Evolutionary conservation across 1,140 invertebrate genomes (phyloP), one percentile per base, ranked within the genome.

Genomic region (Ptiloglossa arizonensis): DNA sequence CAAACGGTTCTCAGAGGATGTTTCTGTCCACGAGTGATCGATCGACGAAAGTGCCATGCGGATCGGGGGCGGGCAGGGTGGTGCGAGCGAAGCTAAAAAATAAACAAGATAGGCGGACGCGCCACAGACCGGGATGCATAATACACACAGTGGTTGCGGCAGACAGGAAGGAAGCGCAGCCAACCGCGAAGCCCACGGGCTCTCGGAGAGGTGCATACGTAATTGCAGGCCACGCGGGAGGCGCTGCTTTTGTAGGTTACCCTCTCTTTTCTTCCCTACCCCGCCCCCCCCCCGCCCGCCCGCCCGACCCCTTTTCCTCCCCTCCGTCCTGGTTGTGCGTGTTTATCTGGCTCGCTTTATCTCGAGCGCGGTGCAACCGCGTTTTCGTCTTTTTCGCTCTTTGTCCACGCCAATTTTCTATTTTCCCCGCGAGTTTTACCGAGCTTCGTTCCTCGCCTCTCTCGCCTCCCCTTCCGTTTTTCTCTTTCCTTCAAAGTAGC

Each of bases 141-240:
- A 81, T 79, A 72, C 70, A 66, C 75, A 77, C 80, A 80, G 85
- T 87, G 87, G 88, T 89, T 89, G 86, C 86, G 77, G 86, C 84
- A 90, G 90, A 91, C 91, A 91, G 91, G 91, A 92, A 92, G 91
- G 91, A 92, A 92, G 90, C 90, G 90, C 90, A 91, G 88, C 91
- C 87, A 90, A 92, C 90, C 91, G 91, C 86, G 87, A 89, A 90
- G 90, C 89, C 89, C 87, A 88, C 88, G 85, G 88, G 85, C 82
- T 88, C 89, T 86, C 81, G 80, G 87, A 89, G 89, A 87, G 89
- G 87, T 90, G 88, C 90, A 88, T 91, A 86, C 86, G 86, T 91
- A 89, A 90, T 89, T 90, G 79, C 87, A 88, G 89, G 81, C 86
- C 87, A 88, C 88, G 83, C 84, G 86, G 86, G 82, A 87, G 83